Base-by-base conservation (phyloP, 2,113 vertebrate genomes). In the Oncorhynchus clarkii region DNA sequence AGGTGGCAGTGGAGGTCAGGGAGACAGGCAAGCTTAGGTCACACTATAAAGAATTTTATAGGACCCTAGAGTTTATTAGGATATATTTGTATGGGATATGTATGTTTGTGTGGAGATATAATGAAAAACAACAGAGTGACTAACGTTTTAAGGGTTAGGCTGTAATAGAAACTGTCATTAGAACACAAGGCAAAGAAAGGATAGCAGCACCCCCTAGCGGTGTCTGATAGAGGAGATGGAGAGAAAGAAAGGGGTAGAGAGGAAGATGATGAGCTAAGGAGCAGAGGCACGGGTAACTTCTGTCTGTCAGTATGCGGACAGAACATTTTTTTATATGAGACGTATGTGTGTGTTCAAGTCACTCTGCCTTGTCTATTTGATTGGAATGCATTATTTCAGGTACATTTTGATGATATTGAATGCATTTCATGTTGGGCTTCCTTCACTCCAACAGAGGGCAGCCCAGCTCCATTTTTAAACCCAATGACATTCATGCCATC, bases 1-100 rank as follows among this genome's bases (percentile, higher is more conserved):
- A 45, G 39, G 39, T 45, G 8, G 9, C 82, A 96, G 97, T 79
- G 98, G 54, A 20, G 11, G 39, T 45, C 8, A 12, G 39, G 39
- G 2, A 45, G 39, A 9, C 39, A 45, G 39, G 39, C 9, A 45
- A 45, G 39, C 39, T 45, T 45, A 45, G 39, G 9, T 45, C 39
- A 45, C 8, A 45, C 39, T 45, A 45, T 45, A 45, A 45, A 45
- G 1, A 45, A 45, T 45, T 2, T 1, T 45, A 45, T 45, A 45
- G 9, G 9, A 45, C 39, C 39, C 39, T 45, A 45, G 39, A 45
- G 9, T 45, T 45, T 45, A 11, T 9, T 3, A 45, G 39, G 39
- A 45, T 45, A 1, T 45, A 45, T 45, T 45, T 45, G 9, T 45
- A 45, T 45, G 39, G 39, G 39, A 45, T 45, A 45, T 45, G 39